These are phyloP conservation scores for Parazoanthus atlanticus DNA, from an alignment of 92 coral and sea anemone genomes.

Conservation along the genomic window DNA sequence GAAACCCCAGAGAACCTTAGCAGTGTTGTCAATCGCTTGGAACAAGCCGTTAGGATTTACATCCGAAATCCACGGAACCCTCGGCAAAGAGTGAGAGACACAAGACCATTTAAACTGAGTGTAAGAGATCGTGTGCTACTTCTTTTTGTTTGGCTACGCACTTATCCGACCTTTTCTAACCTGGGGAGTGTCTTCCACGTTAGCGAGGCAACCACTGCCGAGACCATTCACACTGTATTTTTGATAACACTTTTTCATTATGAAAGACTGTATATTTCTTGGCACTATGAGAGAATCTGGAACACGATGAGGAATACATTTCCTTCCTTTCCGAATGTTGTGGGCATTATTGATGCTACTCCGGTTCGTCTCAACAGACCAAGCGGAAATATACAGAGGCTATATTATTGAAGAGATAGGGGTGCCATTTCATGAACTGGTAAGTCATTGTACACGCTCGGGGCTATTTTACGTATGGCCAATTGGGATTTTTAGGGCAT, in stretches of 20 bases:
- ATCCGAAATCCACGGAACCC: conserved; percentile 48
- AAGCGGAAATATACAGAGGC: no score
- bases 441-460: no score
- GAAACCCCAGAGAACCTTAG: conserved; percentile 48
- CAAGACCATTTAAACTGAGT: conserved; percentile 45
- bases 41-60: conserved; percentile 34
- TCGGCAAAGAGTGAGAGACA: conserved; percentile 31
- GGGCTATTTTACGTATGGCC: no score
- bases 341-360: conserved; percentile 38
- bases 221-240: conserved; percentile 27
- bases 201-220: conserved; percentile 48
- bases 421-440: no score
- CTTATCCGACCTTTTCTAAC: conserved; percentile 36
- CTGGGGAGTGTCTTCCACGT: conserved; percentile 48
- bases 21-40: conserved; percentile 35
- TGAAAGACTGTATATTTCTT: conserved; percentile 34
- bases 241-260: conserved; percentile 41
- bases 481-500: no score
- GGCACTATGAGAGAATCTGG: conserved; percentile 44
- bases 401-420: no score
- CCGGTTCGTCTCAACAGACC: no score
- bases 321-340: conserved; percentile 39
- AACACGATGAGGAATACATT: conserved; percentile 33
- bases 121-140: conserved; percentile 50
- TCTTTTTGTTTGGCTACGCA: conserved; percentile 55